Base-by-base conservation (phyloP, 2,888 invertebrate genomes). In the Pterostichus niger region DNA sequence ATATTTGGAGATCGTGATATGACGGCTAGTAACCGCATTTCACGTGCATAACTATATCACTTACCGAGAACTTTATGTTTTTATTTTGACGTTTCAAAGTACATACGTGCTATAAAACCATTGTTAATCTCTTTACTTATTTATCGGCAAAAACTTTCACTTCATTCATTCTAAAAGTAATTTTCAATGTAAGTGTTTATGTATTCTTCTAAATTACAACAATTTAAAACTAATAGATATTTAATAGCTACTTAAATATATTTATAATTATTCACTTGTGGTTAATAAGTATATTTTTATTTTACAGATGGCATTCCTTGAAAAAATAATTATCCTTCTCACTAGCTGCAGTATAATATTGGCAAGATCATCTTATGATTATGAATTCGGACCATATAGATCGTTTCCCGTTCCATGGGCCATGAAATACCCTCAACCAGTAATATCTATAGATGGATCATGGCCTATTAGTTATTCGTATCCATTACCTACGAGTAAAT, bases 251-350 rank as follows among this genome's bases (percentile, higher is more conserved):
- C 2, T 15, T 17, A 13, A 24, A 56, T 56, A 17, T 56, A 17
- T 10, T 6, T 17, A 56, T 56, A 24, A 44, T 44, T 44, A 44
- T 24, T 24, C 24, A 24, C 3, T 24, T 24, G 2, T 24, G 24
- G 24, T 24, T 24, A 61, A 61, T 61, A 61, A 61, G 33, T 64
- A n/a, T 35, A 13, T 6, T 64, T 11, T 64, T n/a, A 13, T 40
- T 68, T 81, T 81, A 11, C 81, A 81, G 81, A 81, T 81, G 81
- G 40, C 35, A 11, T 40, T 24, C 81, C 31, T 81, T 17, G 9
- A 15, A 40, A 81, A 71, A 40, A 40, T 81, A 56, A 40, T 73
- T 15, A 64, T 81, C 35, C 61, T 81, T 15, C 24, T 44, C n/a
- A 10, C 15, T 17, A 0, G 31, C 33, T 35, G 10, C 35, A 17